These are phyloP conservation scores for Lepidurus arcticus DNA, from an alignment of 1,140 invertebrate genomes.

Conservation along the genomic window DNA sequence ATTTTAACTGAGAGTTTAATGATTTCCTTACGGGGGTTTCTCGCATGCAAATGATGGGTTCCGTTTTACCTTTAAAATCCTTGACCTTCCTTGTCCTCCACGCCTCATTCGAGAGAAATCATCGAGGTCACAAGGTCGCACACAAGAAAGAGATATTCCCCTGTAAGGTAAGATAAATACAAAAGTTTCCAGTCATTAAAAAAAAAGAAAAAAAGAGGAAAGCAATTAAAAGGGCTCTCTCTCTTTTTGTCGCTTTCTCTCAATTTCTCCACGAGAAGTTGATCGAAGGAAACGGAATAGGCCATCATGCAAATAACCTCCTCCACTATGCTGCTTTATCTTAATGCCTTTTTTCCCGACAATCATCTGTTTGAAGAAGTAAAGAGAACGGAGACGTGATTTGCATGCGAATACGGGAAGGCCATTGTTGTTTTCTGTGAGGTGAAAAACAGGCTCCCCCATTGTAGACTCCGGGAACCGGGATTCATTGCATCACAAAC, in stretches of 20 bases:
- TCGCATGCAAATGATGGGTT: background rate
- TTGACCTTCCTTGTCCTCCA: background rate
- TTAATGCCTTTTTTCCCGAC: background rate
- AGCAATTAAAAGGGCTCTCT: background rate
- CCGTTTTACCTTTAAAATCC: background rate
- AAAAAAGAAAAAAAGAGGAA: background rate
- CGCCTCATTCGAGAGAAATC: background rate
- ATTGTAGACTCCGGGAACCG: constrained; percentile 2
- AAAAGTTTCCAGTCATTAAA: background rate
- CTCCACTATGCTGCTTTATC: background rate
- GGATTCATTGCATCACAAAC: constrained; percentile 12
- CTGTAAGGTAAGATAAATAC: too few relatives aligned
- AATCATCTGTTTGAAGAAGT: background rate
- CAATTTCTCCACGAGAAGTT: background rate
- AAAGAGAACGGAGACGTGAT: background rate
- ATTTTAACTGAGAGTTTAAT: background rate
- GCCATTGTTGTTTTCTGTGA: constrained; percentile 3
- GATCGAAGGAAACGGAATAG: background rate
- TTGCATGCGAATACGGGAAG: background rate
- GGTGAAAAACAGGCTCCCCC: background rate
- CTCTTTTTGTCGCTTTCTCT: background rate
- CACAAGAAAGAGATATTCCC: too few relatives aligned
- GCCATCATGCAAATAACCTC: constrained; percentile 15
- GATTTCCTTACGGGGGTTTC: background rate
- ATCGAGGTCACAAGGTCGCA: background rate